Evolutionary conservation across 2,888 invertebrate genomes (phyloP).

Genomic region (Meandrusa payeni): DNA sequence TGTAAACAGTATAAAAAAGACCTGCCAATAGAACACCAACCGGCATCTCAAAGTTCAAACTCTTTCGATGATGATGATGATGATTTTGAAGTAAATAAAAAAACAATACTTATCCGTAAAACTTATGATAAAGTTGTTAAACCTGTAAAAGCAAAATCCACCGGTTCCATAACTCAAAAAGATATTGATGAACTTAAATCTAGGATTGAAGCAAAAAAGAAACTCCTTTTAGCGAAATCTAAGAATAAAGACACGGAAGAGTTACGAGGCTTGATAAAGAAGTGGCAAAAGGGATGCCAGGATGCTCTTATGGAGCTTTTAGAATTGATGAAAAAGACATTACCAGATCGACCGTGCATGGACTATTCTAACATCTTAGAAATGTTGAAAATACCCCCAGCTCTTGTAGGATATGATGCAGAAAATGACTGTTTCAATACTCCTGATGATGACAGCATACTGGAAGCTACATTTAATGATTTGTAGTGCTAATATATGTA

Average conservation of each 20-base stretch:
- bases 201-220: constrained; percentile 66
- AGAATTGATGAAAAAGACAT: constrained; percentile 61
- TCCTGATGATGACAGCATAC: constrained; percentile 54
- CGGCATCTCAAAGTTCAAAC: constrained; percentile 41
- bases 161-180: constrained; percentile 65
- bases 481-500: constrained; percentile 31
- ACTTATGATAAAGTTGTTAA: constrained; percentile 57
- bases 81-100: constrained; percentile 54
- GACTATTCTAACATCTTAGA: constrained; percentile 70
- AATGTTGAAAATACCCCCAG: constrained; percentile 69
- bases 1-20: constrained; percentile 25
- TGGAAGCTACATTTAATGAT: constrained; percentile 51
- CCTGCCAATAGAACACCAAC: constrained; percentile 12
- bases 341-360: constrained; percentile 60
- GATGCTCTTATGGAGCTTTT: constrained; percentile 73
- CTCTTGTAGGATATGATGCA: constrained; percentile 70
- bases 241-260: constrained; percentile 69
- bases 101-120: constrained; percentile 60
- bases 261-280: constrained; percentile 66
- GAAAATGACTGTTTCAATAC: constrained; percentile 73
- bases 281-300: constrained; percentile 79
- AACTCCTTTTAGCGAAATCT: constrained; percentile 52
- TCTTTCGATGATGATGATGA: constrained; percentile 50
- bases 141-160: constrained; percentile 62
- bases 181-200: constrained; percentile 65